Base-by-base conservation (phyloP, 2,113 vertebrate species). In the Boulengeromyrus knoepffleri region DNA sequence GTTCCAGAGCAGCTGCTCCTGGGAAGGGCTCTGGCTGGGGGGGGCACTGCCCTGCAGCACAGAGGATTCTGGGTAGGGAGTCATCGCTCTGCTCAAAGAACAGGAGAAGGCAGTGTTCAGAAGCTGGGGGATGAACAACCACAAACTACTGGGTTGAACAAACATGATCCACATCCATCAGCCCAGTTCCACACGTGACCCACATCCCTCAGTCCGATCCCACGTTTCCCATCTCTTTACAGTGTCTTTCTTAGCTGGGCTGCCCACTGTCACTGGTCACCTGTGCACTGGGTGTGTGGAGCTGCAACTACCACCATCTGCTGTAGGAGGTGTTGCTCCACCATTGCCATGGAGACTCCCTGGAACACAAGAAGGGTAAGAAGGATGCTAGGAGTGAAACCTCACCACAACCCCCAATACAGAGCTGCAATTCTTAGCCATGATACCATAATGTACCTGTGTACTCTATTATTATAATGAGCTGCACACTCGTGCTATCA, bases 1-100 rank as follows among this genome's bases (percentile, higher is more conserved):
- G 46, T 70, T 74, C 90, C 90, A 90, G 53, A 66, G 13, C n/a
- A 88, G 80, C 45, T 39, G 56, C n/a, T 90, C 88, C 80, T 90
- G 88, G 5, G 21, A 70, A 2, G 31, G 87, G 88, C 56, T n/a
- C 24, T 53, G 36, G 46, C 62, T 46, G 24, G 45, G 45, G 36
- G 17, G 80, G 9, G 39, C 90, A 52, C 88, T 52, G 87, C 88
- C 85, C 39, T 90, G 90, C 21, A 85, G 85, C 53, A 89, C 88
- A 39, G 90, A 62, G 46, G 90, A 85, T 70, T 70, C 87, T 85
- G 87, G 88, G 45, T 89, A 66, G 53, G 77, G 5, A n/a, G 53
- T 13, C 50, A 49, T 52, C 7, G 31, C 47, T 42, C 87, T 90
- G 80, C 42, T 24, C 31, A 42, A 77, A 39, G 42, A 85, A 62